A percentile compares a stretch with the other conserved stretches of the same genome.
These are phyloP conservation scores for Saimiri boliviensis DNA, from an alignment of 2,113 vertebrate genomes.

Conservation along the genomic window DNA sequence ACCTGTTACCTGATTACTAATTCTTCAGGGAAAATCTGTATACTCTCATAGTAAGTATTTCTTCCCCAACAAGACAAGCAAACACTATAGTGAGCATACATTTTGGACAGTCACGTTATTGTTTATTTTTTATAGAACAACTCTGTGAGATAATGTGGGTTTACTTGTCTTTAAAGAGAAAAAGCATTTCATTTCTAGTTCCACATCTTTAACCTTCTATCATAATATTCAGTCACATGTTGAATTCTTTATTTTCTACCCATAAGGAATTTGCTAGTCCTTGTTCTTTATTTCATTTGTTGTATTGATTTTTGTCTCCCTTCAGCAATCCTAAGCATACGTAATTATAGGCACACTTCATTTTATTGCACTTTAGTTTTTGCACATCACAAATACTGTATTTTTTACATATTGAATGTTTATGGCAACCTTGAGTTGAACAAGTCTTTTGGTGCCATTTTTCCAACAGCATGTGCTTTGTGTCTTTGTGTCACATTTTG, in stretches of 20 bases:
- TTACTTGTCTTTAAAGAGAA: slow-evolving; percentile 18
- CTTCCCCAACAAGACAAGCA: not conserved
- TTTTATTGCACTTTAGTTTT: not conserved
- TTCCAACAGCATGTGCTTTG: not conserved
- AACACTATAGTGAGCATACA: not conserved
- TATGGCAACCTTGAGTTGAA: not conserved
- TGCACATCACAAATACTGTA: not conserved
- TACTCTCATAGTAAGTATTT: not conserved
- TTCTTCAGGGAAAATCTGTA: slow-evolving; percentile 10
- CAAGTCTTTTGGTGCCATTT: not conserved
- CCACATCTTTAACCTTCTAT: not conserved
- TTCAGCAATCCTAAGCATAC: not conserved
- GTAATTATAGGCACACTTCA: not conserved
- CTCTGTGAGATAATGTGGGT: not conserved
- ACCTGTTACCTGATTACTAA: not conserved
- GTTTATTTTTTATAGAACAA: not conserved
- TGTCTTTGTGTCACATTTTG: not conserved
- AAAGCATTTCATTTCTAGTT: not conserved
- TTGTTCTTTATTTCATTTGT: not conserved
- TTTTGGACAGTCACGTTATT: not conserved
- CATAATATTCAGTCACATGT: not conserved
- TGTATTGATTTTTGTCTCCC: not conserved
- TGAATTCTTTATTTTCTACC: slow-evolving; percentile 18
- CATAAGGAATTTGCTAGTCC: not conserved
- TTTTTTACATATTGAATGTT: not conserved